These are phyloP conservation scores for Podiceps cristatus DNA, from an alignment of 2,113 vertebrate genomes.

Conservation along the genomic window DNA sequence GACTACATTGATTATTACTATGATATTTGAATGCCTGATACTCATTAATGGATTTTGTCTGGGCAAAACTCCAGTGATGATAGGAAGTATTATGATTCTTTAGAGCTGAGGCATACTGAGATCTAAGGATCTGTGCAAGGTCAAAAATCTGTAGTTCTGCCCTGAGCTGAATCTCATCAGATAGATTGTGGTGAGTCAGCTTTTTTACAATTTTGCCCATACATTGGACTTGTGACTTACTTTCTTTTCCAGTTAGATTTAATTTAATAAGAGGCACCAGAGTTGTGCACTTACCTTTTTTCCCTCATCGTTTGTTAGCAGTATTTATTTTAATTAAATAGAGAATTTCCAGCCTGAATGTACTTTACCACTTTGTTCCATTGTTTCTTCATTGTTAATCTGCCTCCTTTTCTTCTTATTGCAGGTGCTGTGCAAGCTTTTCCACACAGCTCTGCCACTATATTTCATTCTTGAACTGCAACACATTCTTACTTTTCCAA, in stretches of 20 bases:
- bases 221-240: neutral
- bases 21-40: neutral
- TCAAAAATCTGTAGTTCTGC: neutral
- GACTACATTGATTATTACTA: neutral
- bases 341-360: neutral
- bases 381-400: slow-evolving; percentile 35
- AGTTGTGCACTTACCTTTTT: neutral
- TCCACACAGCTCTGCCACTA: slow-evolving; percentile 58
- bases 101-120: neutral
- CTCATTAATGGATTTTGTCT: neutral
- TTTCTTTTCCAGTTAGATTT: neutral
- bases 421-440: slow-evolving; percentile 59
- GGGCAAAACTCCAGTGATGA: neutral
- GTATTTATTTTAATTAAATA: neutral
- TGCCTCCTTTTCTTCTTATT: slow-evolving; percentile 62
- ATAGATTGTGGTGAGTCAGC: neutral
- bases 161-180: neutral
- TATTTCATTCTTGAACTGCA: slow-evolving; percentile 55
- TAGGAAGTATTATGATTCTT: neutral
- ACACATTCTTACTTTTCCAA: slow-evolving; percentile 28
- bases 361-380: neutral
- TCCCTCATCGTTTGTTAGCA: neutral
- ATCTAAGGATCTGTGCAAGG: neutral
- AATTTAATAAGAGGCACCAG: neutral
- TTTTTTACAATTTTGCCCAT: neutral